Evolutionary conservation across 2,888 invertebrate species (phyloP), one percentile per base, ranked within the genome.

Genomic region (Rhamphomyia laevipes): DNA sequence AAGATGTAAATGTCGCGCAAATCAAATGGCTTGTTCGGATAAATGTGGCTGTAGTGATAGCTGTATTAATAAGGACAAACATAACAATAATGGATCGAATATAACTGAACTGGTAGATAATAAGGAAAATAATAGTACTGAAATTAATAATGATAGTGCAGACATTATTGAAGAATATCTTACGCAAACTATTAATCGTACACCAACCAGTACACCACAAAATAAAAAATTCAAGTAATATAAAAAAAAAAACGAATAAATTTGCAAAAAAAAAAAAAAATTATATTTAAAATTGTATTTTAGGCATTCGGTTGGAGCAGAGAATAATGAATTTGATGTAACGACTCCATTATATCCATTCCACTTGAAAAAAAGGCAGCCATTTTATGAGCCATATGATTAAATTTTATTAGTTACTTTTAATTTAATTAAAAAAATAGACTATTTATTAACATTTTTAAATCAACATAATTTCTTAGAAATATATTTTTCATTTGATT

Each of bases 1-100:
- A 58, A 60, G 75, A 46, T 83, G 83, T 63, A 73, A 77, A 16
- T 83, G 82, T 54, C 72, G 75, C 6, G 81, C 78, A 65, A 59
- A 72, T 2, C 67, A 64, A 4, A 56, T 57, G 35, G 60, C 61
- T 1, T 82, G 82, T 58, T 61, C 67, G 0, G 17, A 18, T 23
- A 59, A 70, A 1, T 82, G 82, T 57, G 73, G 76, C 45, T 82
- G 82, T 52, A 70, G 70, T 56, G 67, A 63, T 10, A 58, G 65
- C 1, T 81, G 75, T 53, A 74, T 74, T 54, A 63, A 54, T 50
- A 2, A 6, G 9, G 23, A 42, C 2, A n/a, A 15, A 27, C 5
- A 15, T 23, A 11, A 42, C 15, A 12, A n/a, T n/a, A 5, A 23
- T n/a, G 9, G 6, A 13, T 30, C 30, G 16, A n/a, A n/a, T n/a